Evolutionary conservation across 2,888 invertebrate genomes (phyloP), one percentile per base, ranked within the genome.

Genomic region (Euzophera pinguis): DNA sequence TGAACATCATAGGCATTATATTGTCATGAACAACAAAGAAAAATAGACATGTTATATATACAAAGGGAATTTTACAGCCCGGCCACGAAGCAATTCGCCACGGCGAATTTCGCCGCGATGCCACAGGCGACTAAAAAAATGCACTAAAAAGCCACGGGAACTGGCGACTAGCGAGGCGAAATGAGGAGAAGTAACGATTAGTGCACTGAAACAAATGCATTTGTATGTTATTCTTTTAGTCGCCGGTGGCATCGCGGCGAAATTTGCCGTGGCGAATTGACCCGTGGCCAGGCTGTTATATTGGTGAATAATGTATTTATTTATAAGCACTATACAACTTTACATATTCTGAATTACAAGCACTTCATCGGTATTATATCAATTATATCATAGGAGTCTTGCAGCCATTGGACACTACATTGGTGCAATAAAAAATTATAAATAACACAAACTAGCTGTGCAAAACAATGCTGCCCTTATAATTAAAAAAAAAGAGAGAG

Each of bases 301-400:
- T 69, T 63, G 64, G 64, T 63, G 72, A 73, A 75, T 74, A 65
- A 64, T 32, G 32, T 32, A 32, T 32, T 73, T 81, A 82, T 79
- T 81, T 81, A 81, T 81, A 83, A 86, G 86, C 84, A 81, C 80
- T 89, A 84, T 86, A 88, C 86, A 87, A 79, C 75, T 84, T 81
- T 84, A 85, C 81, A 83, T 76, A 64, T 65, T 74, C 63, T 74
- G 70, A 75, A 76, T 75, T 73, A 74, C 70, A 80, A 82, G 84
- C 80, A 75, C 64, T 51, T 51, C 35, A 62, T 73, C 67, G 61
- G 64, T 75, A 69, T 66, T 66, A 73, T 61, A 64, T 45, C 16
- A 61, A 59, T 65, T 32, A 69, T 54, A 65, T 65, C 62, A 63
- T 58, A 54, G 62, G 67, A 60, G 58, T 56, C 55, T 62, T 57